Conservation (phyloP, 1,140 invertebrate genomes). For the Hypsibius dujardini region DNA sequence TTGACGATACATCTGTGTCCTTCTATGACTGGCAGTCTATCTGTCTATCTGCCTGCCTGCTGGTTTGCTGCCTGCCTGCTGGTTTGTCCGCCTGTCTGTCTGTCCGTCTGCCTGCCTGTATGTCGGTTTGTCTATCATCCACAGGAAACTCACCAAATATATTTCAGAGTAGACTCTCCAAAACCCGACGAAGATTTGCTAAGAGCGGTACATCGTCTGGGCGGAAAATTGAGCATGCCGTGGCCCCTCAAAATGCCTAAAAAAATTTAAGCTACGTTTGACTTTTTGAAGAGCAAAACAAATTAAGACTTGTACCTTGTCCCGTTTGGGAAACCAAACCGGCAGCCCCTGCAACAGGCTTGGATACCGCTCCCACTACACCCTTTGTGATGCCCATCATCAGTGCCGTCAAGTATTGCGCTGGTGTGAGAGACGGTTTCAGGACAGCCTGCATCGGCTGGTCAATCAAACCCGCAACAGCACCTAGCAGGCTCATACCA, state of each 20-base stretch:
- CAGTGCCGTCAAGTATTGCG: constrained; percentile 34
- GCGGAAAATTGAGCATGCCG: background rate
- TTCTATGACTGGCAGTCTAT: too few species aligned
- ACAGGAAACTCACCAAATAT: constrained; percentile 13
- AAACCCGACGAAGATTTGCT: background rate
- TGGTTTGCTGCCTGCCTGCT: too few species aligned
- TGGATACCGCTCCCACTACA: constrained; percentile 53
- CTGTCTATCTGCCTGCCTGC: too few species aligned
- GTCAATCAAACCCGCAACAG: constrained; percentile 74
- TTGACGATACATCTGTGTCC: too few species aligned
- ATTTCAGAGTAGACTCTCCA: constrained; percentile 7
- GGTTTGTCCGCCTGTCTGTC: too few species aligned
- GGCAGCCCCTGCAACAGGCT: constrained; percentile 78
- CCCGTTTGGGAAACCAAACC: constrained; percentile 76
- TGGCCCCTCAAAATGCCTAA: constrained; percentile 6
- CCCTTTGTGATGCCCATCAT: constrained; percentile 66
- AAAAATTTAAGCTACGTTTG: background rate
- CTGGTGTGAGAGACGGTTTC: constrained; percentile 21
- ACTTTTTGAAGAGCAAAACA: background rate
- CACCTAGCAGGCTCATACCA: constrained; percentile 70
- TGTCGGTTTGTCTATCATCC: background rate
- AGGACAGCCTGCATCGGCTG: constrained; percentile 63
- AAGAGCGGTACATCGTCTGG: background rate
- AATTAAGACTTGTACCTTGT: constrained; percentile 43
- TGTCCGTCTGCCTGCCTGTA: too few species aligned